A percentile compares a stretch with the other conserved stretches of the same genome.
phyloP scores from a whole-genome alignment of 1,140 invertebrate species.

The Pseudomyrmex gracilis region DNA sequence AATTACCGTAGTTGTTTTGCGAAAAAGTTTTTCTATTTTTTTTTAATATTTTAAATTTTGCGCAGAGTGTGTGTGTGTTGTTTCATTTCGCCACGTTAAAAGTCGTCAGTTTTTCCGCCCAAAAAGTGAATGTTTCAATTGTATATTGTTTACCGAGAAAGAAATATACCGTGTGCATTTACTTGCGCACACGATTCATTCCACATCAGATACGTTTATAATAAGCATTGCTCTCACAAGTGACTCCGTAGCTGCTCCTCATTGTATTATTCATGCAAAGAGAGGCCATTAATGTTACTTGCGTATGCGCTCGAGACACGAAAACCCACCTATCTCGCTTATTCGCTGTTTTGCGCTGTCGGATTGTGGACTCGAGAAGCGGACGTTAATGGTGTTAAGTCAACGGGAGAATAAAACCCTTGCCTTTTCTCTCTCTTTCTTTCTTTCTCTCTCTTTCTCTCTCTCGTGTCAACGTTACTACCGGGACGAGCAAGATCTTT shows the following conservation, averaged over 20 bases:
- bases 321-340: background rate
- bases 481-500: background rate
- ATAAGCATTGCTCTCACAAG: background rate
- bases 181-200: background rate
- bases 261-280: background rate
- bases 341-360: slow-evolving; percentile 10
- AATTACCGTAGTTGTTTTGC: too few species aligned
- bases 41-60: too few species aligned
- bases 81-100: too few species aligned
- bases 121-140: background rate
- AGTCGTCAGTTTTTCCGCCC: background rate
- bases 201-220: background rate
- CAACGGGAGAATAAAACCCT: slow-evolving; percentile 28
- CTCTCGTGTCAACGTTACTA: background rate
- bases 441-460: too few species aligned
- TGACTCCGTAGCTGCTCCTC: background rate
- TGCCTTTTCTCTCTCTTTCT: too few species aligned
- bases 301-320: background rate
- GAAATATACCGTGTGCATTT: background rate
- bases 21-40: background rate
- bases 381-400: background rate
- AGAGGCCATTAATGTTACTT: background rate
- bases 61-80: too few species aligned
- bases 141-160: background rate
- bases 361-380: background rate